Evolutionary conservation across 2,797 vertebrate genomes (phyloP), one percentile per base, ranked within the genome.

Genomic region (Microctenopoma lineatum): DNA sequence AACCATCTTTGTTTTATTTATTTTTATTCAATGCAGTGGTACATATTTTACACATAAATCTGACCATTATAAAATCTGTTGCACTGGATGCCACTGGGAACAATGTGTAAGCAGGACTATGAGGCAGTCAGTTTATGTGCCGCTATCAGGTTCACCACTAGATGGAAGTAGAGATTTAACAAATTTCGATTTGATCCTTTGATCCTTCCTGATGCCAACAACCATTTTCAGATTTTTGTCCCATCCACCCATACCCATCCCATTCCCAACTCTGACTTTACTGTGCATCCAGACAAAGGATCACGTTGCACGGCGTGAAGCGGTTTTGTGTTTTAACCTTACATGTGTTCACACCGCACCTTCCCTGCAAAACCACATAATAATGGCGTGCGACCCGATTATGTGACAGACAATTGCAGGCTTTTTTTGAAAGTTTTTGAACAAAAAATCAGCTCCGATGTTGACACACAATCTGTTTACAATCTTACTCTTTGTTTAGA

Each of bases 201-300:
- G 78, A 88, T 78, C 83, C 82, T 57, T 68, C 7, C 58, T 81
- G 82, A 84, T 84, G 82, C 85, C 83, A 81, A 83, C 75, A 78
- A 70, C 75, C 84, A 76, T 54, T 70, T 56, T 60, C 62, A 56
- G 67, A 74, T 75, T 76, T 84, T 44, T 81, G 85, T 87, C 88
- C 85, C 84, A 87, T 83, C 75, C 80, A 83, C 79, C 83, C 85
- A 79, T 86, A 83, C 79, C 83, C 85, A 81, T 86, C 89, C 89
- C 84, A 83, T 68, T 87, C 84, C 79, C 78, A 85, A 90, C 81
- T 88, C 87, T 68, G 68, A 79, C 79, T 90, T 83, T 57, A 75
- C 42, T 61, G 55, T 66, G 60, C 52, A 59, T 25, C 7, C 73
- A 88, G 62, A 93, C 91, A 92, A 92, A 91, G 90, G 84, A 81